Evolutionary conservation across 2,797 vertebrate species (phyloP), one percentile per base, ranked within the genome.

Genomic region (Helarctos malayanus): DNA sequence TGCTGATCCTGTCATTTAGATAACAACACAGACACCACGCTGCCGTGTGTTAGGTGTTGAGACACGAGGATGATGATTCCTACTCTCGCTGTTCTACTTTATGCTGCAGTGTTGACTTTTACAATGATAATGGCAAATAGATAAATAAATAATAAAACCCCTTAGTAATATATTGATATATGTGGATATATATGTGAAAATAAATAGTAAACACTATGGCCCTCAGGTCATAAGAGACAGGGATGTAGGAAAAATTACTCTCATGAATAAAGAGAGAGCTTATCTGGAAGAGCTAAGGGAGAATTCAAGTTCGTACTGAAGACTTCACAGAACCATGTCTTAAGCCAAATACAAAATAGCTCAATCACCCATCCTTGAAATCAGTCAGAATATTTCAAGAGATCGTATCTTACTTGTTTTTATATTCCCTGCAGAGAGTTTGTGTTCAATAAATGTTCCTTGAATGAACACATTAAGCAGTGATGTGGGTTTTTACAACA

Each of bases 1-100:
- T 98, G 97, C 97, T 97, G 89, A 89, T 92, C 96, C 97, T 98
- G 90, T 98, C 98, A 98, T 99, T 98, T 98, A 98, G 98, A 98
- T 98, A 98, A 98, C 96, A 98, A 89, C 92, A 82, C 93, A 96
- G 98, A 98, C 96, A 97, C 93, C 98, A 93, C 96, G 80, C 92
- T 97, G 65, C 95, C 63, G 95, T 96, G 96, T 98, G 96, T 98
- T 98, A 97, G 98, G 98, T 98, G 98, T 98, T 96, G 97, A 98
- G 98, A 95, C 88, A 92, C 25, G 68, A 97, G 98, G 97, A 97
- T 97, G 97, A 97, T 97, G 97, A 94, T 92, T 98, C 97, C 97
- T 97, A 98, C 93, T 97, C 95, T 76, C 78, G 87, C 56, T 89
- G 86, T 69, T 97, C 97, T 97, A 94, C 97, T 98, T 98, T 96